These are phyloP conservation scores for Brachylomia viminalis DNA, from an alignment of 2,888 invertebrate species.

Conservation along the genomic window DNA sequence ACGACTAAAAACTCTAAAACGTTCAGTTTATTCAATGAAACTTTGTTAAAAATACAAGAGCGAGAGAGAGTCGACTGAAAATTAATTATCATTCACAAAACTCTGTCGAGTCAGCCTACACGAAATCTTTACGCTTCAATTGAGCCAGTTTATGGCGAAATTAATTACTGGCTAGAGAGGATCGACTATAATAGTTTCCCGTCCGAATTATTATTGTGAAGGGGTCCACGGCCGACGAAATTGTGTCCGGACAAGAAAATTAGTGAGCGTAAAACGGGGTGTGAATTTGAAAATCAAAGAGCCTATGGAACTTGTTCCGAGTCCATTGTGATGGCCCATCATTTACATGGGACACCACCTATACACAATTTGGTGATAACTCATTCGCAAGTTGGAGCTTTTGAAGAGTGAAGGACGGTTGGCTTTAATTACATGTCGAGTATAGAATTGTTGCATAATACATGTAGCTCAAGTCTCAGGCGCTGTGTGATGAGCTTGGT, in stretches of 20 bases:
- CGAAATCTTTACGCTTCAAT: constrained; percentile 90
- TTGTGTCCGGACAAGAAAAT: constrained; percentile 91
- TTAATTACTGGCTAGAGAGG: constrained; percentile 90
- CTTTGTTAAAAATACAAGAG: constrained; percentile 81
- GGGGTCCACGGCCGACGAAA: constrained; percentile 81
- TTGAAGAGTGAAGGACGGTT: constrained; percentile 69
- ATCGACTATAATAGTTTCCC: constrained; percentile 90
- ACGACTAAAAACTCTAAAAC: constrained; percentile 62
- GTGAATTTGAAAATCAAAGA: constrained; percentile 90
- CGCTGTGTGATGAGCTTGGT: constrained; percentile 22
- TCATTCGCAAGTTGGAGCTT: constrained; percentile 77
- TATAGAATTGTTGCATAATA: constrained; percentile 60
- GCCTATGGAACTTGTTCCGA: constrained; percentile 83
- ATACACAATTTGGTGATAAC: constrained; percentile 80
- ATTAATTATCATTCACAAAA: constrained; percentile 86
- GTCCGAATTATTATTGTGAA: constrained; percentile 89
- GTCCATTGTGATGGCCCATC: constrained; percentile 86
- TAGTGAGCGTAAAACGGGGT: constrained; percentile 90
- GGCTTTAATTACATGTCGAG: constrained; percentile 66
- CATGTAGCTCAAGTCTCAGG: constrained; percentile 34
- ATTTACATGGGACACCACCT: constrained; percentile 88
- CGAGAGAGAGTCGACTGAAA: constrained; percentile 74
- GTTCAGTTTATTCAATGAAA: constrained; percentile 70
- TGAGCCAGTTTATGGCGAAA: constrained; percentile 89
- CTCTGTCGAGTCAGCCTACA: constrained; percentile 84